A percentile compares a stretch with the other conserved stretches of the same genome.
Conservation (phyloP, 2,888 invertebrate genomes). For the Mamestra brassicae region DNA sequence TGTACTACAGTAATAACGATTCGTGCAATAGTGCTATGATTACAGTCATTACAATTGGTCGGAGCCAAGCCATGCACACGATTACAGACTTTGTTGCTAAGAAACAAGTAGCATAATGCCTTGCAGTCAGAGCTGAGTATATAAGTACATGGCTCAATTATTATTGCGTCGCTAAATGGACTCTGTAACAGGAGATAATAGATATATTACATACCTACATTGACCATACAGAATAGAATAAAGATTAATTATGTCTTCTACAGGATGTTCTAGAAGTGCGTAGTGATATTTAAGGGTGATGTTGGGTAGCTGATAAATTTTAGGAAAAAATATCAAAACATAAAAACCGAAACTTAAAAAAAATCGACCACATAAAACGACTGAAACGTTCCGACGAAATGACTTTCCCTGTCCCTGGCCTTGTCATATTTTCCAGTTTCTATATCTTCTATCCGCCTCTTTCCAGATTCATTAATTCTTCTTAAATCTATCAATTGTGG, state of each 20-base stretch:
- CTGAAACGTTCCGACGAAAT: too few species aligned
- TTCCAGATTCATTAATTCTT: too few species aligned
- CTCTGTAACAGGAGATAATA: conserved; percentile 21
- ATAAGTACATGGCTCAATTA: conserved; percentile 7
- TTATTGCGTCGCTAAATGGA: conserved; percentile 33
- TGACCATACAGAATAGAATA: conserved; percentile 7
- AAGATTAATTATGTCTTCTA: not conserved
- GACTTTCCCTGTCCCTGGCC: too few species aligned
- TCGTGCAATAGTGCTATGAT: conserved; percentile 2
- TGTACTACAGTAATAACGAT: conserved; percentile 27
- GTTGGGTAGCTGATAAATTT: too few species aligned
- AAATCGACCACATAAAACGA: too few species aligned
- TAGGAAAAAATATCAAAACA: too few species aligned
- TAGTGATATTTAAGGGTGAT: too few species aligned
- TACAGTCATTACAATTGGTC: conserved; percentile 5
- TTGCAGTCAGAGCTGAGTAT: not conserved
- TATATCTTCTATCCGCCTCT: too few species aligned
- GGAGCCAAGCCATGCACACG: not conserved
- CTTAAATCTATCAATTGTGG: too few species aligned
- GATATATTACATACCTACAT: not conserved
- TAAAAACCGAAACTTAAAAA: too few species aligned
- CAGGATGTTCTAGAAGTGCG: too few species aligned
- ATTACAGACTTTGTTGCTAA: conserved; percentile 1
- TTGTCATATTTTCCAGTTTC: too few species aligned
- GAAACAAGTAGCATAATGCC: not conserved